Percentiles rank a stretch among this genome's conserved stretches.
Conservation (phyloP, 2,888 invertebrate genomes). For the Metalampra italica region DNA sequence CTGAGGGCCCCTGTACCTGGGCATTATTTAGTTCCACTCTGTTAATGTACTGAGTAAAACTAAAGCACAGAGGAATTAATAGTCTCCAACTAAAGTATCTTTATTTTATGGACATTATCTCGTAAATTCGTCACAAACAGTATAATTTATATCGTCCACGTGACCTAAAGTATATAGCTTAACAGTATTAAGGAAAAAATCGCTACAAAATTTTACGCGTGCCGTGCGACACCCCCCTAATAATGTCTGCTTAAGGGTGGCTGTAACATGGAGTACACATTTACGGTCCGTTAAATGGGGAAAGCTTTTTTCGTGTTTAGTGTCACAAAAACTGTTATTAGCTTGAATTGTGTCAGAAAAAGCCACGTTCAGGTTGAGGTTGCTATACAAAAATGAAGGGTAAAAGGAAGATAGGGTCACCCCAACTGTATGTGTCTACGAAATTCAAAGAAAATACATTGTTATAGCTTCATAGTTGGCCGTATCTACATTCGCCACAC, state of each 20-base stretch:
- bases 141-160: constrained; percentile 56
- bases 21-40: no score
- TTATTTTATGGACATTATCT: background rate
- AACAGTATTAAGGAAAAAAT: constrained; percentile 67
- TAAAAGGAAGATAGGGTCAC: background rate
- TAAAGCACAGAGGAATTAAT: no score
- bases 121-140: constrained; percentile 6
- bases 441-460: background rate
- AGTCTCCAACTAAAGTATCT: background rate
- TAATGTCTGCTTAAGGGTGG: constrained; percentile 77
- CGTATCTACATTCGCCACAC: no score
- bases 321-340: constrained; percentile 79
- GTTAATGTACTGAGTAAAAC: no score
- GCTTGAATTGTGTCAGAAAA: constrained; percentile 66
- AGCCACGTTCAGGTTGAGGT: constrained; percentile 32
- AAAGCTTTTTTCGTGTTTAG: constrained; percentile 79
- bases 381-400: constrained; percentile 8
- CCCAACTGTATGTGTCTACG: background rate
- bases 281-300: constrained; percentile 76
- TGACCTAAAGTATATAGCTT: constrained; percentile 61
- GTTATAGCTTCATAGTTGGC: background rate
- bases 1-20: no score
- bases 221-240: constrained; percentile 67
- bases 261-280: constrained; percentile 75
- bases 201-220: constrained; percentile 74